Evolutionary conservation across 2,888 invertebrate genomes (phyloP), one percentile per base, ranked within the genome.

Genomic region (Hemicrepidius hirtus): DNA sequence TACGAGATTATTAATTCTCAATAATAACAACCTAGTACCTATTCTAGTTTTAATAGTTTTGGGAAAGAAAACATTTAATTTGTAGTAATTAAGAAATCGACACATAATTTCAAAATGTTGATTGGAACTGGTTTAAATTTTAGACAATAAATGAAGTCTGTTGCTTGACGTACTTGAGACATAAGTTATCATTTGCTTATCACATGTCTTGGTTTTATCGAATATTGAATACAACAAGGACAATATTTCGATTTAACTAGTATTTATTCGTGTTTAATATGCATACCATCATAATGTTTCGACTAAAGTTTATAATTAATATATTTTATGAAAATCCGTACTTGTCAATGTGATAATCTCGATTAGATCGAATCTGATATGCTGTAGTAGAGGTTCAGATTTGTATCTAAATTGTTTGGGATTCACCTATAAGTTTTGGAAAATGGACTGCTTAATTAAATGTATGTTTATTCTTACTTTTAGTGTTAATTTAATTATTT

Each of bases 371-470:
- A 50, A 50, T 50, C 44, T 50, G 50, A 50, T 28, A 21, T 4
- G 44, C n/a, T 13, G 21, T 10, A 12, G 44, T 13, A 18, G 44
- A 13, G 18, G 13, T 18, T 21, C 49, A 21, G 55, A 37, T 55
- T 55, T 18, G 53, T 44, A 66, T 63, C 57, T 40, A 57, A 63
- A 67, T 64, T 60, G 60, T 68, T 55, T 65, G 24, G 21, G 24
- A 24, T 16, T 21, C 24, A 9, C 20, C 57, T 35, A 12, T 18
- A 18, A 0, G 4, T 57, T 21, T 57, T 18, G 9, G 71, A 76
- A 71, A 75, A 78, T 78, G 78, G 77, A 78, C 72, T 77, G 75
- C 68, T 73, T 77, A 64, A 77, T 78, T 49, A 78, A 78, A 69
- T 78, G 77, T 78, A 78, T 40, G 78, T 76, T 55, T 68, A 21